phyloP scores from a whole-genome alignment of 2,888 invertebrate species.

The Caenorhabditis becei region DNA sequence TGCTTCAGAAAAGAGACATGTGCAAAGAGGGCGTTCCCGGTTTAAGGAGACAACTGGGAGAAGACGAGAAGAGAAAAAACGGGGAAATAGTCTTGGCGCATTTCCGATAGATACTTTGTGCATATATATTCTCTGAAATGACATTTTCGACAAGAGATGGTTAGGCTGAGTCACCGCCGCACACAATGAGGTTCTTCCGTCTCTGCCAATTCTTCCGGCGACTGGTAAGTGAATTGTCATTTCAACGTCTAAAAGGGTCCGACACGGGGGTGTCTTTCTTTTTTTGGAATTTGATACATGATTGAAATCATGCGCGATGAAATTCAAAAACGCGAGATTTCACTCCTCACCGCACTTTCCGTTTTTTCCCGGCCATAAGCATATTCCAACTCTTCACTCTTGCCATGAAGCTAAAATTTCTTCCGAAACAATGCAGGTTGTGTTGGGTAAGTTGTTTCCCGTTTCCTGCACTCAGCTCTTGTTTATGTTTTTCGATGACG shows the following conservation, averaged over 20 bases:
- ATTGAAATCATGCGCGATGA: conserved; percentile 54
- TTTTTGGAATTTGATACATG: conserved; percentile 44
- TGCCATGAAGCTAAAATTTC: conserved; percentile 1
- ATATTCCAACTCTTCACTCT: conserved; percentile 12
- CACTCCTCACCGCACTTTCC: conserved; percentile 28
- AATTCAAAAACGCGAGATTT: conserved; percentile 53
- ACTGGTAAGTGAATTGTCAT: conserved; percentile 41
- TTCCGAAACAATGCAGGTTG: not conserved
- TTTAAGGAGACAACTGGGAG: conserved; percentile 33
- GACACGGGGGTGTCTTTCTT: conserved; percentile 10
- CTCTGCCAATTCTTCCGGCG: conserved; percentile 43
- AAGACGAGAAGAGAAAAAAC: conserved; percentile 17
- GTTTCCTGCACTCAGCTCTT: not conserved
- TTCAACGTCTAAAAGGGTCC: conserved; percentile 10
- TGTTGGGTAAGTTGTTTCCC: not conserved
- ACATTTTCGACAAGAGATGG: conserved; percentile 34
- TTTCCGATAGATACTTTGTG: conserved; percentile 35
- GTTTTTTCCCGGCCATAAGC: not conserved
- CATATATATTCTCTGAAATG: conserved; percentile 37
- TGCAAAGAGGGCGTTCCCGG: conserved; percentile 57
- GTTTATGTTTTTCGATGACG: conserved; percentile 6
- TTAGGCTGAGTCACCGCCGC: conserved; percentile 29
- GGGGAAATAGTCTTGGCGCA: conserved; percentile 11
- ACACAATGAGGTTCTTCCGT: conserved; percentile 45
- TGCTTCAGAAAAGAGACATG: conserved; percentile 38